Evolutionary conservation across 2,888 invertebrate genomes (phyloP).

Genomic region (Drosophila incognita): DNA sequence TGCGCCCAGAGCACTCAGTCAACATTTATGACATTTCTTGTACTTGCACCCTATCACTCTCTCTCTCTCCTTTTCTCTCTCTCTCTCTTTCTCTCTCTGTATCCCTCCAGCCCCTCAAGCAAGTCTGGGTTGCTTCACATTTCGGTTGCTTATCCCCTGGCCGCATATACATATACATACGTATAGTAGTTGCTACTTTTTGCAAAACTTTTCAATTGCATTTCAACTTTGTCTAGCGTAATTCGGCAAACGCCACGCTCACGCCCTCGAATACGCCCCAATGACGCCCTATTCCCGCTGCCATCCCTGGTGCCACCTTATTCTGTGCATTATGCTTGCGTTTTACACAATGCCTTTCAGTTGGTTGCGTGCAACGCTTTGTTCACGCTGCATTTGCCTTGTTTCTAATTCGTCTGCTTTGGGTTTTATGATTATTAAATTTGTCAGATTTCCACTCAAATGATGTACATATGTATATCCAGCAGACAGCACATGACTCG

Average conservation of each 20-base stretch:
- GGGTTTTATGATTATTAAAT: slow-evolving; percentile 66
- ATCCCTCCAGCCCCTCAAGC: neutral
- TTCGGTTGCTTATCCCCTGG: neutral
- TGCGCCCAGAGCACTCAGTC: slow-evolving; percentile 47
- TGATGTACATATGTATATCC: neutral
- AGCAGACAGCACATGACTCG: neutral
- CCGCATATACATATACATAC: neutral
- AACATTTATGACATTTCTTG: slow-evolving; percentile 67
- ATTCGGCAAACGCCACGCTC: slow-evolving; percentile 40
- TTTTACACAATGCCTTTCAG: slow-evolving; percentile 23
- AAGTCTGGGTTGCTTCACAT: neutral
- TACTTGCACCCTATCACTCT: neutral
- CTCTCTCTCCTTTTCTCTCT: neutral
- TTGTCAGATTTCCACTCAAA: slow-evolving; percentile 22
- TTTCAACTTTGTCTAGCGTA: slow-evolving; percentile 68
- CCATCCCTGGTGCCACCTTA: slow-evolving; percentile 25
- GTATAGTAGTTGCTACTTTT: slow-evolving; percentile 20
- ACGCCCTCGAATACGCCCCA: slow-evolving; percentile 1
- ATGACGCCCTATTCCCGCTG: neutral
- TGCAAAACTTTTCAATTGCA: slow-evolving; percentile 72
- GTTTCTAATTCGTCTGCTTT: slow-evolving; percentile 35
- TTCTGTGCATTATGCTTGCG: slow-evolving; percentile 46
- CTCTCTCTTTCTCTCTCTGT: neutral
- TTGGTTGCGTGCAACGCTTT: slow-evolving; percentile 46
- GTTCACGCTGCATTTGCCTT: slow-evolving; percentile 50